Evolutionary conservation across 2,113 vertebrate genomes (phyloP).

Genomic region (Procavia capensis): DNA sequence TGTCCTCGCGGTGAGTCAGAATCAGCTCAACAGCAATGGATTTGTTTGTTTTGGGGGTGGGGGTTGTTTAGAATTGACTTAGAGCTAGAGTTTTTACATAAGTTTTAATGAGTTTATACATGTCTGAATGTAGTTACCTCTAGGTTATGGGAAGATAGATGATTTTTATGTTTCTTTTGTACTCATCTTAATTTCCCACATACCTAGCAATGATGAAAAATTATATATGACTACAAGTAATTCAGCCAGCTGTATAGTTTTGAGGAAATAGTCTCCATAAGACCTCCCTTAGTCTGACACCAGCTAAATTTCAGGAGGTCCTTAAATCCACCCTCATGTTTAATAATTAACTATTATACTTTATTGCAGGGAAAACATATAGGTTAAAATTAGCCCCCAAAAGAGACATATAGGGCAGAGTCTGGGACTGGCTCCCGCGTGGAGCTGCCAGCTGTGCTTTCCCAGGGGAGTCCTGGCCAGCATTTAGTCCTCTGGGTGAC

Average conservation of each 20-base stretch:
- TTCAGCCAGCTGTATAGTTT: not conserved
- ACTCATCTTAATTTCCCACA: not conserved
- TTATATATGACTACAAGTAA: not conserved
- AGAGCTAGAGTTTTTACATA: slow-evolving; percentile 21
- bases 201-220: not conserved
- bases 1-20: too few relatives aligned
- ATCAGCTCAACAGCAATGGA: too few relatives aligned
- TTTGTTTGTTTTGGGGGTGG: too few relatives aligned
- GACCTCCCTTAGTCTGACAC: not conserved
- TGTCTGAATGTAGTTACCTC: not conserved
- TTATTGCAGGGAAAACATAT: not conserved
- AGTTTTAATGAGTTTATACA: slow-evolving; percentile 8
- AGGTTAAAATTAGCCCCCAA: not conserved
- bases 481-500: not conserved
- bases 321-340: not conserved
- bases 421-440: not conserved
- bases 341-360: not conserved
- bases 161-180: slow-evolving; percentile 3
- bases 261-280: not conserved
- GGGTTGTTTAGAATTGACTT: not conserved
- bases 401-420: not conserved
- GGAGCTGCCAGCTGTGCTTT: not conserved
- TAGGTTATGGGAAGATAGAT: not conserved
- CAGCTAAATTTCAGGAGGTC: not conserved
- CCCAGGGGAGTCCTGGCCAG: not conserved